Evolutionary conservation across 2,797 vertebrate genomes (phyloP), one percentile per base, ranked within the genome.

Genomic region (Orientallactaga sibirica): DNA sequence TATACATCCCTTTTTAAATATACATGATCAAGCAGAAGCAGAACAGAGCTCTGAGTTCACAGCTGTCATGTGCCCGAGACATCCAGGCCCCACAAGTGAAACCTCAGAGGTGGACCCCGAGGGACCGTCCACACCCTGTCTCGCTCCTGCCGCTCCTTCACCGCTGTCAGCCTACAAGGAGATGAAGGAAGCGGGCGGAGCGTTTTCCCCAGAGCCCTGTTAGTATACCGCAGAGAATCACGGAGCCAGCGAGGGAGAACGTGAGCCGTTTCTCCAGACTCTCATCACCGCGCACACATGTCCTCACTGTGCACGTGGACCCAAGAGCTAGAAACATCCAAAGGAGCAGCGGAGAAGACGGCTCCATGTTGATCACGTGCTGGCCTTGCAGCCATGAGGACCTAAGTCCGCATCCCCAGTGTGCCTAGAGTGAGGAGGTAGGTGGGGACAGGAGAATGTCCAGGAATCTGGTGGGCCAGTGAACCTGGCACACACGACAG

Each of bases 1-100:
- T 58, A 76, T 67, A 14, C 9, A 83, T 78, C 9, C 12, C 5
- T 71, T 92, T 78, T 91, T 70, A 93, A 94, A 90, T 86, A 80
- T 10, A 88, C 25, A 62, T 8, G 37, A 55, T 79, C 67, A n/a
- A 55, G 58, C 37, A 84, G 25, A 94, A 68, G 15, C 25, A 48
- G 41, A 84, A 22, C 12, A 29, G 25, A 16, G 27, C 25, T 20
- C 83, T 78, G 9, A 52, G 81, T 88, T n/a, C 24, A 20, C 71
- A 91, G 48, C 37, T 66, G 41, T 25, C 77, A 68, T 10, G 14
- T 33, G 29, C 55, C n/a, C 2, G 3, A 80, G 68, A 91, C 61
- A 52, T 74, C 18, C 12, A 73, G 0, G 4, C 27, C 41, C 55
- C 19, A 52, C 16, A 58, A n/a, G 78, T 3, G 9, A 55, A 37